Percentiles rank a stretch among this genome's conserved stretches.
These are phyloP conservation scores for Cryptocheilus praepositus DNA, from an alignment of 2,888 invertebrate species.

Conservation along the genomic window DNA sequence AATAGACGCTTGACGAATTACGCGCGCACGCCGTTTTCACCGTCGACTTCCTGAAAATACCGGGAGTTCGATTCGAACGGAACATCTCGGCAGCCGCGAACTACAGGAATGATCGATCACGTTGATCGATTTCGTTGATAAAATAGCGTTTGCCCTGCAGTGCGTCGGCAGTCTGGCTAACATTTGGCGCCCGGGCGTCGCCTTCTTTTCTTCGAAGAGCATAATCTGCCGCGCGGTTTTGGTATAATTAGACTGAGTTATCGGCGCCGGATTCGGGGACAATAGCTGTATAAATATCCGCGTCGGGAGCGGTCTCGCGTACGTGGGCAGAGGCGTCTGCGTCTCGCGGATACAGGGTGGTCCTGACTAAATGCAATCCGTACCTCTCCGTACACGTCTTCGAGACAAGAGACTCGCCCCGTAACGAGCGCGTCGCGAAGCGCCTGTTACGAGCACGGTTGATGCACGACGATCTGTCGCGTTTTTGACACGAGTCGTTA, in stretches of 20 bases:
- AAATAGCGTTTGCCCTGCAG: too few species aligned
- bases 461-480: constrained; percentile 61
- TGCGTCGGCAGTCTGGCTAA: too few species aligned
- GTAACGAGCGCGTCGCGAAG: constrained; percentile 64
- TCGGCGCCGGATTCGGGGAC: constrained; percentile 64
- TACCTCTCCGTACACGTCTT: constrained; percentile 27
- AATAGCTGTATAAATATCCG: constrained; percentile 68
- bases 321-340: constrained; percentile 9
- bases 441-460: constrained; percentile 59
- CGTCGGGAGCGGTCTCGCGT: constrained; percentile 53
- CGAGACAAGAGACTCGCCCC: constrained; percentile 58
- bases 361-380: constrained; percentile 59
- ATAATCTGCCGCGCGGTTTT: constrained; percentile 30
- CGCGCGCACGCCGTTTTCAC: too few species aligned
- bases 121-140: too few species aligned
- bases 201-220: constrained; percentile 16
- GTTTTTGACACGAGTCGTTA: constrained; percentile 61
- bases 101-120: too few species aligned
- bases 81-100: too few species aligned
- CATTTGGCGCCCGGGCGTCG: neutral
- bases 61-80: too few species aligned
- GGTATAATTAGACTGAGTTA: constrained; percentile 69
- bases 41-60: too few species aligned
- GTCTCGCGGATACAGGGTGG: constrained; percentile 47
- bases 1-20: too few species aligned